Evolutionary conservation across 2,797 vertebrate species (phyloP), one percentile per base, ranked within the genome.

Genomic region (Microctenopoma lineatum): DNA sequence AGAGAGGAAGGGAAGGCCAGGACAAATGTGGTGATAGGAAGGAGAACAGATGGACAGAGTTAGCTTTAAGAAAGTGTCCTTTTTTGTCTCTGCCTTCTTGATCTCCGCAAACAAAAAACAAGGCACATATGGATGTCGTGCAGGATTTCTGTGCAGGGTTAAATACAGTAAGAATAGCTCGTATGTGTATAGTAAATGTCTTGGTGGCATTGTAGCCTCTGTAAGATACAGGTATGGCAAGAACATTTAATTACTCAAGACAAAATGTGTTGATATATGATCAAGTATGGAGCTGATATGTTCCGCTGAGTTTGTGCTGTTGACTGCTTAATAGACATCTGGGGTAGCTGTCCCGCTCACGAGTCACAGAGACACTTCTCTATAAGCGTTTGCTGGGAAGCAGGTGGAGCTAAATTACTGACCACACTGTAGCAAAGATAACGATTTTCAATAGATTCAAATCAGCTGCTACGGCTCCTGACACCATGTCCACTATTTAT

Each of bases 11-110:
- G 55, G 2, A 61, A 79, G 57, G 55, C 70, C 45, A 14, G 58
- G 25, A 73, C 59, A 83, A 55, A 66, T 4, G 18, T 11, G 39
- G 25, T 56, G 70, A 81, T 48, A 64, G 32, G 62, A 66, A 58
- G 47, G 50, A 36, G 60, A 68, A 45, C 27, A 8, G 55, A 65
- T 32, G 4, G 79, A 57, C 48, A 63, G 60, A 3, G 50, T 66
- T 77, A 81, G 79, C 39, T 67, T 75, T 32, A 69, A 63, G 60
- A 8, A 79, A 34, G 21, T 34, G 4, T 53, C 14, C 27, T 41
- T 27, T 5, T 16, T 32, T 53, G 7, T 32, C n/a, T 34, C 13
- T 39, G 34, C 71, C 7, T 53, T 50, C 10, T 59, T 34, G 32
- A 47, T 64, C 13, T 34, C 48, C 54, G 63, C 3, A n/a, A 53